Percentiles rank a stretch among this genome's conserved stretches.
These are phyloP conservation scores for Tetragonula clypearis DNA, from an alignment of 1,140 invertebrate species.

Conservation along the genomic window DNA sequence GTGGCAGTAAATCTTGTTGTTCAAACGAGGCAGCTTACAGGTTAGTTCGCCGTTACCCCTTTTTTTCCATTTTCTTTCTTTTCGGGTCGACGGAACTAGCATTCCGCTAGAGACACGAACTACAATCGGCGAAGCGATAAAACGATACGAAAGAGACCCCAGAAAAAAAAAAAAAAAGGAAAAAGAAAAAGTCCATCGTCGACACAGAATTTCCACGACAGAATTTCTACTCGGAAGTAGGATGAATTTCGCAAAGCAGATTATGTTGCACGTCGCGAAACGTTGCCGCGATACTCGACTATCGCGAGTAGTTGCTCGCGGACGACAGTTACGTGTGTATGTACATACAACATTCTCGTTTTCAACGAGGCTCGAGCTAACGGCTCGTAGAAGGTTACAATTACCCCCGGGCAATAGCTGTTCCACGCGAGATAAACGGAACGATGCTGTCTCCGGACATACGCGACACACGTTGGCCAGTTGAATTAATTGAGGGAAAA, in stretches of 20 bases:
- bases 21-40: background rate
- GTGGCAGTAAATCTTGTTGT: too few species aligned
- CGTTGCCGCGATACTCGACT: background rate
- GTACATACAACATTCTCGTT: conserved; percentile 37
- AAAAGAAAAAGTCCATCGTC: background rate
- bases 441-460: background rate
- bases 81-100: background rate
- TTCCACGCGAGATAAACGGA: background rate
- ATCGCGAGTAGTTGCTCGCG: background rate
- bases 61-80: background rate
- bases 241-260: conserved; percentile 4
- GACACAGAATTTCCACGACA: background rate
- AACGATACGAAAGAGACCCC: background rate
- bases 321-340: conserved; percentile 13
- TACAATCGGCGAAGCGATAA: background rate
- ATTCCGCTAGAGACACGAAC: background rate
- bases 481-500: background rate
- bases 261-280: background rate
- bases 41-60: conserved; percentile 21
- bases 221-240: background rate
- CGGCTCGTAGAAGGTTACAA: conserved; percentile 43
- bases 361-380: conserved; percentile 29
- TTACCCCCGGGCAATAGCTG: conserved; percentile 24
- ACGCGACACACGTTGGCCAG: background rate
- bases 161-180: background rate